A percentile compares a stretch with the other conserved stretches of the same genome.
Evolutionary conservation across 2,888 invertebrate species (phyloP).

Genomic region (Xanthostigma xanthostigma): DNA sequence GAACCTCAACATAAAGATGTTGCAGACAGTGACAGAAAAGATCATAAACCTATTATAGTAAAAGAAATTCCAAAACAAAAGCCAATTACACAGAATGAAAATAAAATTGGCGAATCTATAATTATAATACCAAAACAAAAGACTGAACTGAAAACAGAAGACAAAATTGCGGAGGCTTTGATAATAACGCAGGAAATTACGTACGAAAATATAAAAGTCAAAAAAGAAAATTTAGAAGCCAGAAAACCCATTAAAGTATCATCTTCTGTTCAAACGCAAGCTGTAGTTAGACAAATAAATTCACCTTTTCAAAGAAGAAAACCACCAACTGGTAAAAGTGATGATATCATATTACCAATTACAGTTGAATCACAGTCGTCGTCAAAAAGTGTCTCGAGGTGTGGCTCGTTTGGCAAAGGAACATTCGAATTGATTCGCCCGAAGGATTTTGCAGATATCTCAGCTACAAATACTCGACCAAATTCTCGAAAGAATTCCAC

Average conservation of each 20-base stretch:
- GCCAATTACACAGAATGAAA: background rate
- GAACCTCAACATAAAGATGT: background rate
- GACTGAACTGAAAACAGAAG: slow-evolving; percentile 14
- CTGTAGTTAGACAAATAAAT: slow-evolving; percentile 29
- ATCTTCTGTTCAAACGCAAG: slow-evolving; percentile 40
- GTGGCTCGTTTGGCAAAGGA: slow-evolving; percentile 8
- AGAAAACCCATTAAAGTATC: slow-evolving; percentile 35
- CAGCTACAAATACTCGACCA: slow-evolving; percentile 23
- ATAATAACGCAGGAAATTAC: slow-evolving; percentile 27
- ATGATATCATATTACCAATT: slow-evolving; percentile 3
- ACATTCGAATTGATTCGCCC: slow-evolving; percentile 36
- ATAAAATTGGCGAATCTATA: too few relatives aligned
- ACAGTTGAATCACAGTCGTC: slow-evolving; percentile 4
- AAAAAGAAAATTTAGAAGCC: slow-evolving; percentile 20
- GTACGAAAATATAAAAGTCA: slow-evolving; percentile 30
- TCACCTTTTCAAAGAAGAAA: slow-evolving; percentile 7
- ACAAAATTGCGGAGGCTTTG: slow-evolving; percentile 24
- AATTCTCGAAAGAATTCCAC: too few relatives aligned
- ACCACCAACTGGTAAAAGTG: slow-evolving; percentile 1
- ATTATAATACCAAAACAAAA: background rate
- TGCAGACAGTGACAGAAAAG: background rate
- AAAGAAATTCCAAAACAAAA: slow-evolving; percentile 17
- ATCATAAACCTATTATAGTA: slow-evolving; percentile 6
- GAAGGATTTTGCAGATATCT: slow-evolving; percentile 37
- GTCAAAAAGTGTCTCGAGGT: background rate